These are phyloP conservation scores for Microctenopoma stevenorrisi DNA, from an alignment of 2,797 vertebrate genomes.

Conservation along the genomic window DNA sequence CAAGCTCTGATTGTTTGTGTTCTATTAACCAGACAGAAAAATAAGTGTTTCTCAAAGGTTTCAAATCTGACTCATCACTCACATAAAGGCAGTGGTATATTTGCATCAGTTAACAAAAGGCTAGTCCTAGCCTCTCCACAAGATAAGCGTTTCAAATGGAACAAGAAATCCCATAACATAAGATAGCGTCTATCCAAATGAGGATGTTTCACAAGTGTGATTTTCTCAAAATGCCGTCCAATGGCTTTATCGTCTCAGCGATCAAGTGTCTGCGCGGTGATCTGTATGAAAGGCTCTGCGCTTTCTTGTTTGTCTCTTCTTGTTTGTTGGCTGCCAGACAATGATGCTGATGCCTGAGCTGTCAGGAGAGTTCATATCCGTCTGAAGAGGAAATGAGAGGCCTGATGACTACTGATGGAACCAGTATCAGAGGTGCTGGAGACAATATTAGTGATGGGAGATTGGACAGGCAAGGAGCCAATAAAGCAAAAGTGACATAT, in stretches of 20 bases:
- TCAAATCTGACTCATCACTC: constrained; percentile 7
- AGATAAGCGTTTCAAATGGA: constrained; percentile 39
- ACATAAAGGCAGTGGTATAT: constrained; percentile 1
- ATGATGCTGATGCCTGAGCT: constrained; percentile 39
- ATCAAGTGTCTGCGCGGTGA: constrained; percentile 50
- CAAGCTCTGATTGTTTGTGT: constrained; percentile 48
- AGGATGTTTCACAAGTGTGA: constrained; percentile 32
- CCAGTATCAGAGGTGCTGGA: constrained; percentile 40
- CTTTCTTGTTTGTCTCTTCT: constrained; percentile 54
- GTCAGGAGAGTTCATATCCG: constrained; percentile 75
- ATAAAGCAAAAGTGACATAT: constrained; percentile 40
- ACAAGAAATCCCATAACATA: constrained; percentile 28
- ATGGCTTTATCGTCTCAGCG: constrained; percentile 33
- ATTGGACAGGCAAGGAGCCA: constrained; percentile 54
- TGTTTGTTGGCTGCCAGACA: constrained; percentile 58
- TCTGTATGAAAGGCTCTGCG: constrained; percentile 48
- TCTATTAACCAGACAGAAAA: constrained; percentile 15
- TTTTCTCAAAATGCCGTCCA: constrained; percentile 32
- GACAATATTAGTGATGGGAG: constrained; percentile 73
- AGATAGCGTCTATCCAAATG: constrained; percentile 39
- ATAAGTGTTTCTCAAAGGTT: background rate
- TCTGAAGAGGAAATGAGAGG: constrained; percentile 75
- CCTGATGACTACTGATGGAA: constrained; percentile 56
- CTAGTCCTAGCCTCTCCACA: constrained; percentile 7
- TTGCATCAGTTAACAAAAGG: constrained; percentile 34